These are phyloP conservation scores for Galendromus occidentalis DNA, from an alignment of 1,140 invertebrate species.

Conservation along the genomic window DNA sequence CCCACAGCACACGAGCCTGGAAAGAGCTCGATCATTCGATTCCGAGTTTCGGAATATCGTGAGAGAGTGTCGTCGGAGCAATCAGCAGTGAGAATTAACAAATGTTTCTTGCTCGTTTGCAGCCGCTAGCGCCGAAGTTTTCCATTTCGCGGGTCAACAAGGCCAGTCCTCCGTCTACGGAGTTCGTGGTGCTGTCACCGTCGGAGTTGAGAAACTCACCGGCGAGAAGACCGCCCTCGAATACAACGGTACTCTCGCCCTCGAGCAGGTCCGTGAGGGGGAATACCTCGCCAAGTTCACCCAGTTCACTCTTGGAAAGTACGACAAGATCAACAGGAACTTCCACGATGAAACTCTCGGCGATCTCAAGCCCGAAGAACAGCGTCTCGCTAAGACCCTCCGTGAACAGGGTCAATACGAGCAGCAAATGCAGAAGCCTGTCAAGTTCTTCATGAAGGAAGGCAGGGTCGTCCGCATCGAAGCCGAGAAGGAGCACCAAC, in stretches of 20 bases:
- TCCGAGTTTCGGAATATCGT: too few species aligned
- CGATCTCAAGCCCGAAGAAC: slow-evolving; percentile 6
- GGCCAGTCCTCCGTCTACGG: background rate
- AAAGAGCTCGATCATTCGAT: too few species aligned
- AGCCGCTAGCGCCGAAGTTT: slow-evolving; percentile 1
- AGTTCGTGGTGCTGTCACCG: slow-evolving; percentile 5
- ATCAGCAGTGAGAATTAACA: too few species aligned
- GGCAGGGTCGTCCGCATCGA: background rate
- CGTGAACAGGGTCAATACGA: background rate
- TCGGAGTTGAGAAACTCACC: background rate
- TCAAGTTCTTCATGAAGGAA: slow-evolving; percentile 3
- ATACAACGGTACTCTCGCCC: background rate
- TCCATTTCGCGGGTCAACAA: background rate
- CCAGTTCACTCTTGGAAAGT: background rate
- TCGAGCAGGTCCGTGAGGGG: background rate
- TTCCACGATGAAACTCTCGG: background rate
- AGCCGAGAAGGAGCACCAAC: background rate
- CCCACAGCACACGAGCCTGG: too few species aligned
- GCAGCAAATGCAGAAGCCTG: background rate
- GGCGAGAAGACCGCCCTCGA: background rate
- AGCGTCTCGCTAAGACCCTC: background rate
- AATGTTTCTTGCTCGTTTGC: background rate
- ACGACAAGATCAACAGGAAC: background rate
- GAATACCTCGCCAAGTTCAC: slow-evolving; percentile 1
- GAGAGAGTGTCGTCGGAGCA: too few species aligned